These are phyloP conservation scores for Capromys pilorides DNA, from an alignment of 2,797 vertebrate genomes.

Conservation along the genomic window DNA sequence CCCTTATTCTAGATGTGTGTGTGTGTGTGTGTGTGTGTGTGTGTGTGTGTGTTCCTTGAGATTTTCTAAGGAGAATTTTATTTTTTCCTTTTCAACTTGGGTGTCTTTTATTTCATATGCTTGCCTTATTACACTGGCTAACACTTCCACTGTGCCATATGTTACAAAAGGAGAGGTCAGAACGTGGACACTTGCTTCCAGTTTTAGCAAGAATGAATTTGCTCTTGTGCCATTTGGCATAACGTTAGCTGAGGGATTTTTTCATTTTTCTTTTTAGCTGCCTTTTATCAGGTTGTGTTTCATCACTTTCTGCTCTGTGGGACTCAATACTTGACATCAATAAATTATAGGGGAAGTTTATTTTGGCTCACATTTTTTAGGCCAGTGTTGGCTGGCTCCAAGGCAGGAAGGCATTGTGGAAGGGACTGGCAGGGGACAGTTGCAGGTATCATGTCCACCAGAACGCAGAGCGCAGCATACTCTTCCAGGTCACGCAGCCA, in stretches of 20 bases:
- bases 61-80: neutral
- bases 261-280: neutral
- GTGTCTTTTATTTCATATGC: neutral
- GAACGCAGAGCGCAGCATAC: neutral
- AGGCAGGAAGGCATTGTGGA: neutral
- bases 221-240: neutral
- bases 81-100: neutral
- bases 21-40: neutral
- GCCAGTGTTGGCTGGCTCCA: neutral
- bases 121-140: neutral
- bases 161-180: neutral
- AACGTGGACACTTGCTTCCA: no score
- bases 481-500: neutral
- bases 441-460: neutral
- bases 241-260: neutral
- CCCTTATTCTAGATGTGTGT: neutral
- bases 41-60: neutral
- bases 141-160: neutral
- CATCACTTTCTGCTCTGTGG: neutral
- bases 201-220: neutral
- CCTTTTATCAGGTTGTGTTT: neutral
- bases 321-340: neutral
- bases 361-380: neutral
- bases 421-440: neutral
- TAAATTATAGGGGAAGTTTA: neutral